phyloP scores from a whole-genome alignment of 2,888 invertebrate species.

The Leucophenga montana region DNA sequence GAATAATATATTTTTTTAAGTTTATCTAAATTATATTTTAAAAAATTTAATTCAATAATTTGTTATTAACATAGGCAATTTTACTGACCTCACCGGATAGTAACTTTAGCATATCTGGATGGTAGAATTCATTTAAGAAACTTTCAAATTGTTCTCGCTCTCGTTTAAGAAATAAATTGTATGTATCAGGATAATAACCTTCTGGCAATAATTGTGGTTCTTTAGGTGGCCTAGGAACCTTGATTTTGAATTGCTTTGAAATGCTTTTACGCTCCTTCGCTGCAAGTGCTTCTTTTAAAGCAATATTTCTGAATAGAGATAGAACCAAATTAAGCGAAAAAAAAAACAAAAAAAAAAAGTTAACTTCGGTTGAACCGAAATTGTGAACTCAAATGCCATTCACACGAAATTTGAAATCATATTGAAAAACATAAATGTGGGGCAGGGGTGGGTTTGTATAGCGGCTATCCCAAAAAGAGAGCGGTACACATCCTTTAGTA shows the following conservation, averaged over 20 bases:
- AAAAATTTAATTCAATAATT: neutral
- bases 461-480: too few species aligned
- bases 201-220: slow-evolving; percentile 49
- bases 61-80: neutral
- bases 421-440: too few species aligned
- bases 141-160: slow-evolving; percentile 49
- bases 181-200: slow-evolving; percentile 56
- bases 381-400: too few species aligned
- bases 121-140: slow-evolving; percentile 43
- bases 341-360: too few species aligned
- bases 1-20: slow-evolving; percentile 57
- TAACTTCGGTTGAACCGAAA: too few species aligned
- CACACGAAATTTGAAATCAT: too few species aligned
- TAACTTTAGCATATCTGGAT: slow-evolving; percentile 52
- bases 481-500: too few species aligned
- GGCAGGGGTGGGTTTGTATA: too few species aligned
- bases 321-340: too few species aligned
- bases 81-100: slow-evolving; percentile 55
- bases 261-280: neutral
- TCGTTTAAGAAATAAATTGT: slow-evolving; percentile 47
- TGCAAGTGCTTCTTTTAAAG: too few species aligned
- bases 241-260: neutral
- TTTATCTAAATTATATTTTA: slow-evolving; percentile 58
- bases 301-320: too few species aligned
- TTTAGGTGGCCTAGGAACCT: slow-evolving; percentile 31